These are phyloP conservation scores for Alloplasta piceator DNA, from an alignment of 2,888 invertebrate genomes.

Conservation along the genomic window DNA sequence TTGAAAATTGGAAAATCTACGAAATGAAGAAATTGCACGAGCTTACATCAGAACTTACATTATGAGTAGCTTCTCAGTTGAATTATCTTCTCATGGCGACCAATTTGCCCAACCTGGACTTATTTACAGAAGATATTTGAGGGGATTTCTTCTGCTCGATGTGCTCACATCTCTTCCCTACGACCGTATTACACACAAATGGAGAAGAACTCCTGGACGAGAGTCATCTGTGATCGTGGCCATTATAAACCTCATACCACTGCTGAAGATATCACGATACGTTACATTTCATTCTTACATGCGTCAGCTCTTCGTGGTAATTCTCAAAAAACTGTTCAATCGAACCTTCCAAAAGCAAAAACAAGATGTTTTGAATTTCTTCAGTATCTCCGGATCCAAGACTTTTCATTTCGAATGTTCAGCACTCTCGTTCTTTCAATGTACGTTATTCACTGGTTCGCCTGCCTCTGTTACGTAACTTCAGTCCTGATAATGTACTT, in stretches of 20 bases:
- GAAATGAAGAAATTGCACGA: too few species aligned
- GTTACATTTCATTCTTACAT: slow-evolving; percentile 71
- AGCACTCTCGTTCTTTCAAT: slow-evolving; percentile 73
- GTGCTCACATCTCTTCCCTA: slow-evolving; percentile 78
- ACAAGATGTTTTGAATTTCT: slow-evolving; percentile 43
- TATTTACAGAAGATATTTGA: slow-evolving; percentile 72
- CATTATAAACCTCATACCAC: slow-evolving; percentile 75
- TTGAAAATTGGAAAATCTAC: slow-evolving; percentile 1
- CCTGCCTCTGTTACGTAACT: slow-evolving; percentile 75
- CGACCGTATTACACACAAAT: slow-evolving; percentile 75
- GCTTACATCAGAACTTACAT: too few species aligned
- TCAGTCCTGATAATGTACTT: slow-evolving; percentile 73
- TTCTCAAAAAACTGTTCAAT: neutral
- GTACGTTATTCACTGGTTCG: slow-evolving; percentile 77
- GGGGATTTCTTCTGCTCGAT: slow-evolving; percentile 74
- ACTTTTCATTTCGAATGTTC: slow-evolving; percentile 71
- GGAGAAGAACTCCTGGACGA: slow-evolving; percentile 75
- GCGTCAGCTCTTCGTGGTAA: slow-evolving; percentile 73
- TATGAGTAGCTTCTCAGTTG: too few species aligned
- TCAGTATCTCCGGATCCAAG: slow-evolving; percentile 74
- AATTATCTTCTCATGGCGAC: too few species aligned
- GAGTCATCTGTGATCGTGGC: slow-evolving; percentile 65
- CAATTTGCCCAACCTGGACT: too few species aligned
- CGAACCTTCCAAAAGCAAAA: neutral
- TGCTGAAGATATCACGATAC: slow-evolving; percentile 77